These are phyloP conservation scores for Rhinopomastus cyanomelas DNA, from an alignment of 2,113 vertebrate genomes.

Conservation along the genomic window DNA sequence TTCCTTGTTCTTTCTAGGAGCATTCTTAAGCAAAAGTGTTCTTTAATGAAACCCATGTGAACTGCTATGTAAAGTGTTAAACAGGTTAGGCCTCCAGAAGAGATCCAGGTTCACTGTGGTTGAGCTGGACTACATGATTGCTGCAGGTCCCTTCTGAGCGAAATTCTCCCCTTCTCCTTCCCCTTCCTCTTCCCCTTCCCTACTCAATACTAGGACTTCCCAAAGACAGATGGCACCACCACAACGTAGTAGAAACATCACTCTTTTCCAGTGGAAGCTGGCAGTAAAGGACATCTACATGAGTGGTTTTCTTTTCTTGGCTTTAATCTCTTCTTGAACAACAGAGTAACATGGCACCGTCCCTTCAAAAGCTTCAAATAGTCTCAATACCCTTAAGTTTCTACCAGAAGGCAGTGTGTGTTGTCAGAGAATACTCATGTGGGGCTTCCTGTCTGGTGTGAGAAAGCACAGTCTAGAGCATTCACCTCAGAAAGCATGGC, in stretches of 20 bases:
- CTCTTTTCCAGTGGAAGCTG: background rate
- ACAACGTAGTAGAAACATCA: background rate
- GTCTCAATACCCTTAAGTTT: background rate
- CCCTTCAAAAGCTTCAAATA: background rate
- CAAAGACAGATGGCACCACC: background rate
- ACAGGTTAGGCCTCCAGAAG: background rate
- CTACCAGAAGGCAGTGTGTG: background rate
- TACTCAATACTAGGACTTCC: background rate
- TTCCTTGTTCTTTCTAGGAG: background rate
- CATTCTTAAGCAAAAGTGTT: background rate
- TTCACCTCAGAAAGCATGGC: background rate
- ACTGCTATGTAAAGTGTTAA: background rate
- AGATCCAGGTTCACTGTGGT: background rate
- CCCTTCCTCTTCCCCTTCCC: no score
- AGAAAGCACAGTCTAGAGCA: background rate
- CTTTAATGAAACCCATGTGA: background rate
- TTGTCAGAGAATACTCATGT: background rate
- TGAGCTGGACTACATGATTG: background rate
- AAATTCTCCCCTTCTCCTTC: background rate
- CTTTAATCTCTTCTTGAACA: background rate
- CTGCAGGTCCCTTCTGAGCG: background rate
- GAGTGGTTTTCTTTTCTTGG: background rate
- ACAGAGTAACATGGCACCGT: background rate
- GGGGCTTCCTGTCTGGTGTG: background rate
- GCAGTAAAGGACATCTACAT: background rate